Base-by-base conservation (phyloP, 1,140 invertebrate species). In the Neodiprion pinetum region DNA sequence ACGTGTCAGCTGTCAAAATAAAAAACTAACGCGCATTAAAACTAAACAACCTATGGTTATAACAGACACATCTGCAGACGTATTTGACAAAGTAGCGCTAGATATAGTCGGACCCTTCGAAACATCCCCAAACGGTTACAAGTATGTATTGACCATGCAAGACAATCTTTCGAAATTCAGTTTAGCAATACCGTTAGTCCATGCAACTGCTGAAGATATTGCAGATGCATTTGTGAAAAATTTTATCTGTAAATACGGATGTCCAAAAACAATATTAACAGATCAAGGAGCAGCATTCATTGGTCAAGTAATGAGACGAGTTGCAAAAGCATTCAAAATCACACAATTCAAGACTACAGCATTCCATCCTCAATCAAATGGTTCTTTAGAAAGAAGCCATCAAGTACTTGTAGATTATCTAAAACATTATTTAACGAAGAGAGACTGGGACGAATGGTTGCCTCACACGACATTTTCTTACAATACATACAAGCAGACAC, bases 381-480 rank as follows among this genome's bases (percentile, higher is more conserved):
- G 79, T 8, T 73, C 77, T 1, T 11, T 84, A 47, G 79, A 81
- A 79, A 48, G 81, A 40, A 76, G 74, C 11, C 78, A 84, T 76
- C 48, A 70, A 17, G 75, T 79, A n/a, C 61, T 81, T n/a, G 50
- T 14, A 7, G 77, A 80, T 28, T 83, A 80, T 72, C 73, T 81
- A 17, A 78, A 71, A 70, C 69, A 78, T 74, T 85, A 80, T 69
- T 68, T 75, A 9, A 71, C 76, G 11, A 48, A 71, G 1, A 73
- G 70, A 14, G 79, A 87, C 74, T 89, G 87, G 87, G 81, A 88
- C 61, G 40, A 77, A 21, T 28, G 28, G 28, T 5, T 28, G 28
- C 5, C 28, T 28, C 28, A 28, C 28, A 0, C 28, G 28, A 28
- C 80, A 75, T 68, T 40, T 87, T 3, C 76, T 28, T 28, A 28